These are phyloP conservation scores for Potamarius usumacintae DNA, from an alignment of 2,113 vertebrate genomes.

Conservation along the genomic window DNA sequence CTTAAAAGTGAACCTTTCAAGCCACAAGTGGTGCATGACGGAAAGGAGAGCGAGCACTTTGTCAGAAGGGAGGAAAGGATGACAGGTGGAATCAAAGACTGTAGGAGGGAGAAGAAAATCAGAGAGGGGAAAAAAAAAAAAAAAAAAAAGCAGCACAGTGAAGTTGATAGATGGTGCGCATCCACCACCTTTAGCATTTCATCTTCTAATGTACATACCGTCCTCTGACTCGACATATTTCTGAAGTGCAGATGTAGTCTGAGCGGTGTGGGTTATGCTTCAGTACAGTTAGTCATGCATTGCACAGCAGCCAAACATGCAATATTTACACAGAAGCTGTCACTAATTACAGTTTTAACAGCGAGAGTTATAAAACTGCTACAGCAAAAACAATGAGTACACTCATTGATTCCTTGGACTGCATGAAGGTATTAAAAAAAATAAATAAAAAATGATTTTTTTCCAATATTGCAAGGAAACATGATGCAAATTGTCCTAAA, in stretches of 20 bases:
- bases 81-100: not conserved
- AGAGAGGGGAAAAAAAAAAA: too few relatives aligned
- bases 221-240: not conserved
- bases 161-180: not conserved
- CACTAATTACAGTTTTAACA: not conserved
- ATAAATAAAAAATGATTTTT: not conserved
- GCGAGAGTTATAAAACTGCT: not conserved
- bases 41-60: not conserved
- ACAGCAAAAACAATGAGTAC: not conserved
- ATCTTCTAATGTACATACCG: not conserved
- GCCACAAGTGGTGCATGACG: conserved; percentile 14
- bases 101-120: not conserved
- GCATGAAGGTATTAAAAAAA: not conserved
- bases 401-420: not conserved
- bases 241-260: not conserved
- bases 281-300: not conserved
- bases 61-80: not conserved
- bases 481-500: not conserved
- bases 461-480: not conserved
- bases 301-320: not conserved
- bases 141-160: too few relatives aligned
- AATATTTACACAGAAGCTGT: not conserved
- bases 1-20: conserved; percentile 6
- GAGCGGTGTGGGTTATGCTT: not conserved
- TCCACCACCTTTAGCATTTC: not conserved